These are phyloP conservation scores for Hypsopygia costalis DNA, from an alignment of 2,888 invertebrate genomes.

Conservation along the genomic window DNA sequence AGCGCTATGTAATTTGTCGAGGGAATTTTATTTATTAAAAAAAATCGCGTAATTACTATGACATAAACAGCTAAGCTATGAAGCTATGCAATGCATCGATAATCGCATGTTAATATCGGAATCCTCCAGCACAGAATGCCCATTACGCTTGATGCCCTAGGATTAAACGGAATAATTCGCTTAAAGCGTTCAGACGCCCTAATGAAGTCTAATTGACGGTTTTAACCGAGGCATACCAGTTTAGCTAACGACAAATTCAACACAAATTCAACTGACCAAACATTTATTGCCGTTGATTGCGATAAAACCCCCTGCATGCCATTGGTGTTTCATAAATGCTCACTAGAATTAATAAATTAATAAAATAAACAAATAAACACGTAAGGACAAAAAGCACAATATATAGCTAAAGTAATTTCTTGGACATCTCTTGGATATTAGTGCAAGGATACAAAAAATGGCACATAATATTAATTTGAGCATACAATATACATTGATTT, in stretches of 20 bases:
- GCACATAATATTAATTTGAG: too few relatives aligned
- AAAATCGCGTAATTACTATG: not conserved
- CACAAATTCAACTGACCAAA: constrained; percentile 1
- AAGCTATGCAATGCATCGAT: constrained; percentile 1
- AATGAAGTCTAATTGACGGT: constrained; percentile 35
- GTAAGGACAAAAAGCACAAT: too few relatives aligned
- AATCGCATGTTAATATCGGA: constrained; percentile 15
- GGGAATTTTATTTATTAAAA: constrained; percentile 13
- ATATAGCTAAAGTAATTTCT: too few relatives aligned
- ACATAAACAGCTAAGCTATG: too few relatives aligned
- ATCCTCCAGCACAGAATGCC: constrained; percentile 18
- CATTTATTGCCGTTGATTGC: not conserved
- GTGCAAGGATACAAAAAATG: too few relatives aligned
- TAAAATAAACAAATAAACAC: too few relatives aligned
- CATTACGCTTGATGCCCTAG: constrained; percentile 14
- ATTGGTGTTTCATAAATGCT: too few relatives aligned
- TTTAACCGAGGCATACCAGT: constrained; percentile 11
- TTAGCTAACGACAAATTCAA: not conserved
- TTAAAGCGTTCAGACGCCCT: constrained; percentile 28
- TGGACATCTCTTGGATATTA: too few relatives aligned
- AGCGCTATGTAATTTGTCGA: too few relatives aligned
- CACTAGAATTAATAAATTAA: too few relatives aligned
- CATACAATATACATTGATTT: too few relatives aligned
- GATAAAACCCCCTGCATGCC: too few relatives aligned
- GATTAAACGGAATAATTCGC: constrained; percentile 30